Percentiles rank a stretch among this genome's conserved stretches.
Evolutionary conservation across 1,140 invertebrate genomes (phyloP).

Genomic region (Eumaeus atala): DNA sequence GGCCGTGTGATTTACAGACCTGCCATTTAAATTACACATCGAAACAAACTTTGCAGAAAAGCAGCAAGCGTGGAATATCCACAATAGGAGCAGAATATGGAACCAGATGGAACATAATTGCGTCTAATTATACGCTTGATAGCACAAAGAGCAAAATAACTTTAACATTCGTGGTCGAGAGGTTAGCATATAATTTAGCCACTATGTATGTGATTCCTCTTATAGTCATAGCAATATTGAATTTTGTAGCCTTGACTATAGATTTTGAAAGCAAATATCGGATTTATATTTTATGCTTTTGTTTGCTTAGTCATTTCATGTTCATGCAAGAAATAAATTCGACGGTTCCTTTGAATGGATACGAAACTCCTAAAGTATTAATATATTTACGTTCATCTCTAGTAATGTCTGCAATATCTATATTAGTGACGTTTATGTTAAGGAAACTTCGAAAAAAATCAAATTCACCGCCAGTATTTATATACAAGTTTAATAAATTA

Average conservation of each 20-base stretch:
- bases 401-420: constrained; percentile 23
- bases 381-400: constrained; percentile 30
- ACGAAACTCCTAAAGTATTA: constrained; percentile 30
- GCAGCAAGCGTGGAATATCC: constrained; percentile 4
- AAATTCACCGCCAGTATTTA: constrained; percentile 16
- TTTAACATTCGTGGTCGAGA: constrained; percentile 24
- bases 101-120: constrained; percentile 30
- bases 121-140: constrained; percentile 25
- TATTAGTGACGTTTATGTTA: constrained; percentile 28
- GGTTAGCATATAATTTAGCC: neutral
- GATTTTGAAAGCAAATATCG: constrained; percentile 23
- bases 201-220: constrained; percentile 30
- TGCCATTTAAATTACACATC: constrained; percentile 27
- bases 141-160: constrained; percentile 25
- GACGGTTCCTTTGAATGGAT: constrained; percentile 23
- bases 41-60: constrained; percentile 15
- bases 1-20: constrained; percentile 36
- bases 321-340: constrained; percentile 23
- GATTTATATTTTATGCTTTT: constrained; percentile 27
- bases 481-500: constrained; percentile 25
- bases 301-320: constrained; percentile 30
- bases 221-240: constrained; percentile 27
- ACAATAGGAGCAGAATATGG: constrained; percentile 29
- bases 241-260: constrained; percentile 8
- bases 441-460: constrained; percentile 19